These are phyloP conservation scores for Drosophila simulans DNA, from an alignment of 1,140 invertebrate species.

Conservation along the genomic window DNA sequence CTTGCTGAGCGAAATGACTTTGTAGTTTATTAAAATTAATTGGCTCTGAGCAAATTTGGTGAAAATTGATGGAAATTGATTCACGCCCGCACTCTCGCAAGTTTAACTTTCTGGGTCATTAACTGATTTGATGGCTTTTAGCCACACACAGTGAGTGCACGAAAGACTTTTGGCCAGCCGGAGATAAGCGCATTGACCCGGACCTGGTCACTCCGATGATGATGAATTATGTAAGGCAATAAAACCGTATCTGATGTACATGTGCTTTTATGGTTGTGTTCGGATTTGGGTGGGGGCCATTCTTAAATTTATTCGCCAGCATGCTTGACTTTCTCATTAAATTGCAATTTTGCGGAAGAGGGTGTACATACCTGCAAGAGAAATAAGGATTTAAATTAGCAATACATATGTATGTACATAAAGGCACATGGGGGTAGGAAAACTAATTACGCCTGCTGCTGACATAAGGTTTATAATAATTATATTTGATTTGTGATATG, in stretches of 20 bases:
- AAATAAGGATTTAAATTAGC: slow-evolving; percentile 9
- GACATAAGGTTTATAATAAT: slow-evolving; percentile 1
- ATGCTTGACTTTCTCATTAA: slow-evolving; percentile 26
- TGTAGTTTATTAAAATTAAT: slow-evolving; percentile 79
- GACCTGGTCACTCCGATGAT: slow-evolving; percentile 32
- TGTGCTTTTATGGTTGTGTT: slow-evolving; percentile 9
- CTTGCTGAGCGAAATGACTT: slow-evolving; percentile 58
- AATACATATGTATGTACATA: neutral
- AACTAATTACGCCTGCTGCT: slow-evolving; percentile 10
- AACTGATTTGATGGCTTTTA: slow-evolving; percentile 71
- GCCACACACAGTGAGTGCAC: neutral
- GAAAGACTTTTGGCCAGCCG: slow-evolving; percentile 15
- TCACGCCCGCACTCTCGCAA: slow-evolving; percentile 9
- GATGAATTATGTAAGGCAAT: slow-evolving; percentile 46
- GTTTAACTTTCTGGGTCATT: slow-evolving; percentile 71
- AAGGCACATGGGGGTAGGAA: neutral
- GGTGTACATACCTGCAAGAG: slow-evolving; percentile 52
- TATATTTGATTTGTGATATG: too few relatives aligned
- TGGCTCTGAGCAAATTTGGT: slow-evolving; percentile 53
- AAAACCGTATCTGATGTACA: slow-evolving; percentile 43
- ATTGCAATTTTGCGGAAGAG: neutral
- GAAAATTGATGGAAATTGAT: slow-evolving; percentile 62
- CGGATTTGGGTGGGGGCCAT: neutral
- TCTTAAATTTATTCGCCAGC: slow-evolving; percentile 19
- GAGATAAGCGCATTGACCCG: slow-evolving; percentile 42